Evolutionary conservation across 2,113 vertebrate genomes (phyloP).

Genomic region (Chrysemys picta): DNA sequence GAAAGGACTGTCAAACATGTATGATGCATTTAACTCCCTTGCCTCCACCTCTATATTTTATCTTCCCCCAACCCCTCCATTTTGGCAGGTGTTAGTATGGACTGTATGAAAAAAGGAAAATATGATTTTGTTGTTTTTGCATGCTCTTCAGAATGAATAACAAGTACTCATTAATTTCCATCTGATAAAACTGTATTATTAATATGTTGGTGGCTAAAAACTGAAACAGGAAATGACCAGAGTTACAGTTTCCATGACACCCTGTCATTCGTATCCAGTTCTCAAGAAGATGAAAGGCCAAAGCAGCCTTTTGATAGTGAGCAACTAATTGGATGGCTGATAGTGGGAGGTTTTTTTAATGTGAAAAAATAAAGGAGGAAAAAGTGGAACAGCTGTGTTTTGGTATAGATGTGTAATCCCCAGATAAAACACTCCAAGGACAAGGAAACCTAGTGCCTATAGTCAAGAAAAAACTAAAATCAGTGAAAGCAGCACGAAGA

Average conservation of each 20-base stretch:
- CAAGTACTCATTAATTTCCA: conserved; percentile 64
- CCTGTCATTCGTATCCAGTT: conserved; percentile 81
- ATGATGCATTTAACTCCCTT: background rate
- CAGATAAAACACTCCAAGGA: conserved; percentile 78
- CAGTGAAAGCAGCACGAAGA: conserved; percentile 47
- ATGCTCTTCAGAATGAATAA: conserved; percentile 51
- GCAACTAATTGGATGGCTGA: conserved; percentile 88
- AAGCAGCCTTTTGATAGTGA: conserved; percentile 82
- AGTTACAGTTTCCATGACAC: conserved; percentile 89
- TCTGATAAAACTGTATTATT: conserved; percentile 58
- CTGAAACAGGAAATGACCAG: conserved; percentile 89
- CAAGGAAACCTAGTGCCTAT: conserved; percentile 71
- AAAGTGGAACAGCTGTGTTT: conserved; percentile 87
- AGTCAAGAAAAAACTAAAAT: conserved; percentile 39
- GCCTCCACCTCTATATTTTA: background rate
- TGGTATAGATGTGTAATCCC: conserved; percentile 77
- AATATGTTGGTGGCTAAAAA: conserved; percentile 72
- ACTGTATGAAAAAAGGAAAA: conserved; percentile 29
- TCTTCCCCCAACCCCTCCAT: background rate
- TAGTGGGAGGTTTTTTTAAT: conserved; percentile 76
- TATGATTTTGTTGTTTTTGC: conserved; percentile 14
- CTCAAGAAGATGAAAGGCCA: conserved; percentile 88
- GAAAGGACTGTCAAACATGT: background rate
- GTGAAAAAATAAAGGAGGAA: conserved; percentile 73
- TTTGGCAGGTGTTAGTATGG: conserved; percentile 25